Conservation (phyloP, 2,888 invertebrate species). For the Ptychoptera contaminata region DNA sequence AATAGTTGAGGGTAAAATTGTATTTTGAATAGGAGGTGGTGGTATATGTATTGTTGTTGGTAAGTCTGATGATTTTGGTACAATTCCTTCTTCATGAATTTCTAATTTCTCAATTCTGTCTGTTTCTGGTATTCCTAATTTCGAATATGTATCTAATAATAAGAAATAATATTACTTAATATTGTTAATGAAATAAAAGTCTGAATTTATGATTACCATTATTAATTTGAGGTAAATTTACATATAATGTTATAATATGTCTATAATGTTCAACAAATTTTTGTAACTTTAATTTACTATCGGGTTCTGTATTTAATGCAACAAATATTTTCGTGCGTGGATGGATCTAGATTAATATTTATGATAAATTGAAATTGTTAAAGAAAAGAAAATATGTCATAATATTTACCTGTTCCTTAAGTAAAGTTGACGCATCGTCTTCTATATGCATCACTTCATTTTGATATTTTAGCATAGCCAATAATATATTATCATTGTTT, state of each 20-base stretch:
- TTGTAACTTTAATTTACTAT: conserved; percentile 21
- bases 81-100: background rate
- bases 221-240: conserved; percentile 45
- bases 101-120: too few species aligned
- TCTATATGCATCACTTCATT: conserved; percentile 25
- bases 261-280: conserved; percentile 33
- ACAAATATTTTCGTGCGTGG: conserved; percentile 33
- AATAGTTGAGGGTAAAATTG: conserved; percentile 2
- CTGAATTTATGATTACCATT: conserved; percentile 36
- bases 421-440: conserved; percentile 27
- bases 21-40: background rate
- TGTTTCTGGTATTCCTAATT: too few species aligned
- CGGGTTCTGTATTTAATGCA: conserved; percentile 31
- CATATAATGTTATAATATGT: conserved; percentile 42
- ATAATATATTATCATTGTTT: conserved; percentile 28
- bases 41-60: conserved; percentile 34
- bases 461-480: conserved; percentile 32
- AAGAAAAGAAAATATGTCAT: background rate
- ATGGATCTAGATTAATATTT: conserved; percentile 17
- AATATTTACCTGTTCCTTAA: conserved; percentile 17
- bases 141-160: background rate
- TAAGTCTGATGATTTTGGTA: conserved; percentile 2
- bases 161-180: background rate
- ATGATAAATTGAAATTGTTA: background rate
- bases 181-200: background rate